A percentile compares a stretch with the other conserved stretches of the same genome.
Evolutionary conservation across 1,140 invertebrate genomes (phyloP).

Genomic region (Drosophila baimaii): DNA sequence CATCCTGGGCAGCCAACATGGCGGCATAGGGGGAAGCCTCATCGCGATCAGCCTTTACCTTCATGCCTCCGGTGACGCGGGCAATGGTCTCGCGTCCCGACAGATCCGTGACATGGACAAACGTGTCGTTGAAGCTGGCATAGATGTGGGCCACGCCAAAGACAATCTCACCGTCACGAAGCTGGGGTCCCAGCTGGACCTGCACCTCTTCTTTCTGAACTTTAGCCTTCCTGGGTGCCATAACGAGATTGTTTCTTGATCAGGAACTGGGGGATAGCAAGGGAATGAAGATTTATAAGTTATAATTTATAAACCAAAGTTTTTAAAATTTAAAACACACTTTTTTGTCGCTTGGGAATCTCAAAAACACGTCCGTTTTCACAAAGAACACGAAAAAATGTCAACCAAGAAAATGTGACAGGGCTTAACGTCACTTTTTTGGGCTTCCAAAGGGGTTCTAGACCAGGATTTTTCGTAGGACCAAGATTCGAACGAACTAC

Average conservation of each 20-base stretch:
- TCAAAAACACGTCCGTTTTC: too few species aligned
- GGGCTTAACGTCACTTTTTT: constrained; percentile 15
- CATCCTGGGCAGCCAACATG: constrained; percentile 99
- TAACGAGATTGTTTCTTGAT: constrained; percentile 84
- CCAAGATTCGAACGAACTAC: constrained; percentile 66
- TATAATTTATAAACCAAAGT: constrained; percentile 43
- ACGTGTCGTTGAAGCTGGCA: constrained; percentile 99
- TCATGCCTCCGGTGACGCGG: constrained; percentile 99
- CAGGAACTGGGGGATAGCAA: constrained; percentile 53
- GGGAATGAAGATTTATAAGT: constrained; percentile 15
- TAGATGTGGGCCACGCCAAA: constrained; percentile 99
- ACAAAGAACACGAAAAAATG: constrained; percentile 44
- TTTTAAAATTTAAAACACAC: too few species aligned
- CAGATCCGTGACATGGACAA: constrained; percentile 99
- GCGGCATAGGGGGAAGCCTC: constrained; percentile 99
- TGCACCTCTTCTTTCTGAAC: constrained; percentile 98
- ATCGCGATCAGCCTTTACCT: constrained; percentile 99
- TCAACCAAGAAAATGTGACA: too few species aligned
- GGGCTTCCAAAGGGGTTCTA: constrained; percentile 6
- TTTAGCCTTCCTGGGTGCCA: constrained; percentile 99
- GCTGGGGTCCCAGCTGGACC: constrained; percentile 98
- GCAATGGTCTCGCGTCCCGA: constrained; percentile 99
- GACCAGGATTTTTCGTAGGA: constrained; percentile 17
- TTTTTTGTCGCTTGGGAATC: too few species aligned
- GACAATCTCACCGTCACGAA: constrained; percentile 97